These are phyloP conservation scores for Pteruthius melanotis DNA, from an alignment of 2,113 vertebrate species.

Conservation along the genomic window DNA sequence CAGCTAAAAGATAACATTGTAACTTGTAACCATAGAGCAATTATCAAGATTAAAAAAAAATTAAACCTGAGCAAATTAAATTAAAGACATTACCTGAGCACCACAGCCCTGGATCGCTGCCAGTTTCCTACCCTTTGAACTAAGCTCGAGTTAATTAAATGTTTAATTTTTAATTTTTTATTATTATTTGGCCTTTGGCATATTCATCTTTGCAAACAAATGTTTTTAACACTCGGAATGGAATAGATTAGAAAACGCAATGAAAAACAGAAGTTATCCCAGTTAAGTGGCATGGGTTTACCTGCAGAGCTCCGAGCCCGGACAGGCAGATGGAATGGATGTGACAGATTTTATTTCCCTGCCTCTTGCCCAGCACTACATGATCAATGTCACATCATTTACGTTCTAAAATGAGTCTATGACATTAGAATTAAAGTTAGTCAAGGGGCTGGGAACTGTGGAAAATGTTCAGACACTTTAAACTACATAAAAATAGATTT, in stretches of 20 bases:
- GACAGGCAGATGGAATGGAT: not conserved
- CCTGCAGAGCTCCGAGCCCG: not conserved
- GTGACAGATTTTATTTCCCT: not conserved
- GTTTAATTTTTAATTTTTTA: constrained; percentile 44
- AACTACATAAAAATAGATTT: not conserved
- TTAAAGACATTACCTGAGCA: constrained; percentile 71
- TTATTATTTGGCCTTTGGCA: constrained; percentile 41
- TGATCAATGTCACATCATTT: not conserved
- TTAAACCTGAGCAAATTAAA: constrained; percentile 74
- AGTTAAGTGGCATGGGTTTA: not conserved
- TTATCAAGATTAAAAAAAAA: constrained; percentile 69
- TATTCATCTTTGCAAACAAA: constrained; percentile 52
- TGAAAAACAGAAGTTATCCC: not conserved
- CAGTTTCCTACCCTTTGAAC: constrained; percentile 81
- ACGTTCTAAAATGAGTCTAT: not conserved
- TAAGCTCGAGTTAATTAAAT: constrained; percentile 78
- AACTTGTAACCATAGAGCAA: constrained; percentile 70
- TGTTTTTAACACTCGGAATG: not conserved
- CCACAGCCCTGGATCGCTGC: constrained; percentile 70
- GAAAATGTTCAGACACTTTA: not conserved
- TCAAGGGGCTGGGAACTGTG: not conserved
- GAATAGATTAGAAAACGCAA: not conserved
- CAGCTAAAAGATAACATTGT: constrained; percentile 70
- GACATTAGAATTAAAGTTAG: not conserved
- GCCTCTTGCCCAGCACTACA: not conserved